Evolutionary conservation across 2,888 invertebrate genomes (phyloP).

Genomic region (Psylliodes chrysocephalus): DNA sequence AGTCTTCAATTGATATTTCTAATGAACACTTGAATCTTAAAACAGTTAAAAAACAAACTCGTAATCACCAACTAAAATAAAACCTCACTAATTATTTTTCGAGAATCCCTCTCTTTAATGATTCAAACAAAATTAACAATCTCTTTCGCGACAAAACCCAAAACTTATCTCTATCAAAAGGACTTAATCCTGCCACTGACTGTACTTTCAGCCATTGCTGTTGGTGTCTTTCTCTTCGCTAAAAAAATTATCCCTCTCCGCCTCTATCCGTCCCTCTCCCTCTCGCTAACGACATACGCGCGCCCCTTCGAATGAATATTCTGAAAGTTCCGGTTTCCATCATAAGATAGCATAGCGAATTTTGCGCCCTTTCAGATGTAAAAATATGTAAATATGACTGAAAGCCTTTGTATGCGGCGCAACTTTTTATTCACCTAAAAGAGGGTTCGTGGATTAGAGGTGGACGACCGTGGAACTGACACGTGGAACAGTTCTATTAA

Average conservation of each 20-base stretch:
- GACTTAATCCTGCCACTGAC: constrained; percentile 35
- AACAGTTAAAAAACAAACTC: background rate
- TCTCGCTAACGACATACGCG: constrained; percentile 32
- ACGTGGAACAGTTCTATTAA: too few species aligned
- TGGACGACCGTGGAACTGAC: too few species aligned
- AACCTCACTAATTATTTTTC: background rate
- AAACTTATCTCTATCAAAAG: constrained; percentile 8
- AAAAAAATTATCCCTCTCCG: constrained; percentile 44
- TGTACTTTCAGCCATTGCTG: constrained; percentile 47
- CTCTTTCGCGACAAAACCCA: background rate
- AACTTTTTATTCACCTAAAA: constrained; percentile 49
- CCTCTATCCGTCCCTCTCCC: constrained; percentile 30
- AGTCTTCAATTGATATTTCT: background rate
- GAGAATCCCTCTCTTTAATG: background rate
- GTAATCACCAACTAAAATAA: background rate
- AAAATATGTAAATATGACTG: constrained; percentile 62
- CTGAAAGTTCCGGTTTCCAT: constrained; percentile 50
- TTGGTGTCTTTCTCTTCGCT: constrained; percentile 40
- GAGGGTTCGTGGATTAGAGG: constrained; percentile 31
- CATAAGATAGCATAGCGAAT: constrained; percentile 59
- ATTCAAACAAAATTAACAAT: constrained; percentile 11
- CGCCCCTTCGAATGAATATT: constrained; percentile 51
- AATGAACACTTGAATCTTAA: background rate
- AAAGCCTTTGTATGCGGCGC: constrained; percentile 48
- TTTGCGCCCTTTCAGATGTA: constrained; percentile 59